phyloP scores from a whole-genome alignment of 2,113 vertebrate species.

The Puffinus mauretanicus region DNA sequence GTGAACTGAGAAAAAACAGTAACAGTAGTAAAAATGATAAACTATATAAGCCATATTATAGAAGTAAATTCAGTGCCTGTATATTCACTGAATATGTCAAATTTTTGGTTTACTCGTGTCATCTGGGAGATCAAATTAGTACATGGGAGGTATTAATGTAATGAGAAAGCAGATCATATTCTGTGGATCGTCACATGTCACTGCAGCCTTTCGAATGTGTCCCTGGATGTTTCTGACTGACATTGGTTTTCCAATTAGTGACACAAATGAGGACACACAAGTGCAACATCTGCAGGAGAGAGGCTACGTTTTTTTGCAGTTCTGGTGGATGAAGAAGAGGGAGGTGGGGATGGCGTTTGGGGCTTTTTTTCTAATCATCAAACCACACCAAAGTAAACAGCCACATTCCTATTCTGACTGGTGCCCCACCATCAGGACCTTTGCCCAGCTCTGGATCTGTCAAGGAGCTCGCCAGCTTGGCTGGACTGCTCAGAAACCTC shows the following conservation, averaged over 20 bases:
- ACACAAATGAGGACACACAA: not conserved
- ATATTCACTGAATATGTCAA: not conserved
- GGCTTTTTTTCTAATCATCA: not conserved
- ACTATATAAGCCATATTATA: not conserved
- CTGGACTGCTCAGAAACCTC: not conserved
- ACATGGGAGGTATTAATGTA: not conserved
- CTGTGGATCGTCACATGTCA: not conserved
- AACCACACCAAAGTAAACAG: not conserved
- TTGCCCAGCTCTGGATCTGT: not conserved
- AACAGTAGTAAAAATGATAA: not conserved
- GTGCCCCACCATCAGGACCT: not conserved
- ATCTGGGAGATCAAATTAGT: not conserved
- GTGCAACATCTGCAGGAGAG: not conserved
- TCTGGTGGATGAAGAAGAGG: not conserved
- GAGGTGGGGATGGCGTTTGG: accelerated
- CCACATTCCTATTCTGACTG: not conserved
- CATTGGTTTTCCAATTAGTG: not conserved
- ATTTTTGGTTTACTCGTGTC: not conserved
- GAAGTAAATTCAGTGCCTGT: not conserved
- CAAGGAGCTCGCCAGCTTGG: not conserved
- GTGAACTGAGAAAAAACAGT: not conserved
- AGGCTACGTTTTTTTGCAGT: not conserved
- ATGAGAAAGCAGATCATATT: not conserved
- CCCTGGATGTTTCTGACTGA: not conserved
- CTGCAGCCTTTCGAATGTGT: not conserved